phyloP scores from a whole-genome alignment of 2,888 invertebrate species.

The Octonoba sinensis region DNA sequence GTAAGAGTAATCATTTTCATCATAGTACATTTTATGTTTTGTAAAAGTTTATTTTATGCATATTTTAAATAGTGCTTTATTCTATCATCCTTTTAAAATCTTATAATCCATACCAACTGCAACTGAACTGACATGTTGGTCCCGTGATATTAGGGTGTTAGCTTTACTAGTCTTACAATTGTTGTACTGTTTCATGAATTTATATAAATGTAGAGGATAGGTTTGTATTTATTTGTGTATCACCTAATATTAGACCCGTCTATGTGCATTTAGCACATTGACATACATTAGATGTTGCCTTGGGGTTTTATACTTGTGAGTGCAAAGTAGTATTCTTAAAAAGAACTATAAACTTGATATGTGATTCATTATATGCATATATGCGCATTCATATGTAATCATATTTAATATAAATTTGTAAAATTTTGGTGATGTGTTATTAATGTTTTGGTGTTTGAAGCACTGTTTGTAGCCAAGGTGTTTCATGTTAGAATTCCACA shows the following conservation, averaged over 20 bases:
- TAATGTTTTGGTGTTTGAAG: conserved; percentile 17
- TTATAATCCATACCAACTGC: conserved; percentile 58
- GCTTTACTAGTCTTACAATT: conserved; percentile 62
- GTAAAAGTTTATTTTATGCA: too few species aligned
- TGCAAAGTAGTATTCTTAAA: conserved; percentile 45
- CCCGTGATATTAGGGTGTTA: conserved; percentile 63
- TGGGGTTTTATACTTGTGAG: conserved; percentile 60
- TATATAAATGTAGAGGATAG: conserved; percentile 59
- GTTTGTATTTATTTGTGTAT: conserved; percentile 62
- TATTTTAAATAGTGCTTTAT: conserved; percentile 14
- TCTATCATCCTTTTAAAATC: conserved; percentile 41
- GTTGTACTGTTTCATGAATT: conserved; percentile 61
- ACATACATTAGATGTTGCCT: conserved; percentile 56
- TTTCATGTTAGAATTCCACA: conserved; percentile 44
- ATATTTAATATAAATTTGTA: conserved; percentile 37
- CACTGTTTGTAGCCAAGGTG: conserved; percentile 25
- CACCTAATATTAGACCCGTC: conserved; percentile 51
- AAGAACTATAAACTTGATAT: conserved; percentile 47
- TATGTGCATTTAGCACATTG: conserved; percentile 35
- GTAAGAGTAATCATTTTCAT: too few species aligned
- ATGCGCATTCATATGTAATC: conserved; percentile 29
- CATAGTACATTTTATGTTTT: too few species aligned
- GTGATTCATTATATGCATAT: conserved; percentile 54
- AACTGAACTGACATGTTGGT: conserved; percentile 50
- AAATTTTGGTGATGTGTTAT: conserved; percentile 47